Evolutionary conservation across 92 coral and sea anemone genomes (phyloP).

Genomic region (Palythoa caribaeorum): DNA sequence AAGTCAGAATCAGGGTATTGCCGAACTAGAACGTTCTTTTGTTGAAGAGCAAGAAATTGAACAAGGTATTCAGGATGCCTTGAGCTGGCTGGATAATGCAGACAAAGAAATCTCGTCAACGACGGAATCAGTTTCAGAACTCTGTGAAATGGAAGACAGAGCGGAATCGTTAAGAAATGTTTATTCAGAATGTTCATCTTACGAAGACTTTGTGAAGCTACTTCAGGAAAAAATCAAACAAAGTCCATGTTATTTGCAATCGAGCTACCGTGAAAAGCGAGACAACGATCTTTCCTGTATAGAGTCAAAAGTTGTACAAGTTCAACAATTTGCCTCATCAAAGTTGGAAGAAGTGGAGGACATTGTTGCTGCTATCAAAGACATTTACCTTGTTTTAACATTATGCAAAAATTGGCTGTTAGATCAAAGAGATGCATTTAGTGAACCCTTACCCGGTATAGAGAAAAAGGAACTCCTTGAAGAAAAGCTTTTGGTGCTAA

Average conservation of each 20-base stretch:
- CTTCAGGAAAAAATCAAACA: conserved; percentile 67
- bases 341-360: conserved; percentile 68
- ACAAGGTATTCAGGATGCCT: conserved; percentile 68
- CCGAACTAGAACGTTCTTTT: conserved; percentile 60
- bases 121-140: conserved; percentile 54
- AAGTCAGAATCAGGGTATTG: conserved; percentile 59
- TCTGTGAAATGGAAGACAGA: conserved; percentile 64
- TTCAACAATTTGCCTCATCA: conserved; percentile 61
- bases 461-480: conserved; percentile 53
- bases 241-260: conserved; percentile 46
- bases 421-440: conserved; percentile 59
- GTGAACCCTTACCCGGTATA: conserved; percentile 34
- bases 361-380: conserved; percentile 56
- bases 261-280: conserved; percentile 59
- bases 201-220: conserved; percentile 62
- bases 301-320: conserved; percentile 57
- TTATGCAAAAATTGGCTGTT: conserved; percentile 75
- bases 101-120: conserved; percentile 68
- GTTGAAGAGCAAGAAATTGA: conserved; percentile 65
- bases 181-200: conserved; percentile 68
- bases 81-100: conserved; percentile 69
- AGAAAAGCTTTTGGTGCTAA: conserved; percentile 55
- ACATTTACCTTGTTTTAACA: conserved; percentile 53
- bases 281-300: conserved; percentile 52
- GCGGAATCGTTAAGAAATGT: conserved; percentile 59